A percentile compares a stretch with the other conserved stretches of the same genome.
phyloP scores from a whole-genome alignment of 2,888 invertebrate genomes.

The Geophilus truncorum region DNA sequence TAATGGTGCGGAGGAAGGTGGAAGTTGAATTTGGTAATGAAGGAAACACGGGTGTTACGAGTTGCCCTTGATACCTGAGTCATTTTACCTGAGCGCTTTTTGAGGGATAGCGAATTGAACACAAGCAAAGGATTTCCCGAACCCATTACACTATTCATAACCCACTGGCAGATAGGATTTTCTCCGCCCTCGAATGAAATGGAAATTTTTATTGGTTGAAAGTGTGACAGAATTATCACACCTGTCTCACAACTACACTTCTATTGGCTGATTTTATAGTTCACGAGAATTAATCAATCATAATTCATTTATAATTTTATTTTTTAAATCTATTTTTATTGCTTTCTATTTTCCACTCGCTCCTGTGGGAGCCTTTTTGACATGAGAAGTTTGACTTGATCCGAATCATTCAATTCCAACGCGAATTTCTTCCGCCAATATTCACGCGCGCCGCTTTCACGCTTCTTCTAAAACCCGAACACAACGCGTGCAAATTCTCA shows the following conservation, averaged over 20 bases:
- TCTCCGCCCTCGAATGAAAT: not conserved
- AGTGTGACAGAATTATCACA: not conserved
- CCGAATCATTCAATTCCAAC: slow-evolving; percentile 15
- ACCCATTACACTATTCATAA: not conserved
- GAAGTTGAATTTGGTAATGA: slow-evolving; percentile 2
- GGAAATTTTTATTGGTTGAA: not conserved
- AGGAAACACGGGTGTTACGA: not conserved
- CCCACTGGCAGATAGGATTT: not conserved
- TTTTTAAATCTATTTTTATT: not conserved
- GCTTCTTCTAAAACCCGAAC: not conserved
- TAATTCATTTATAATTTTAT: not conserved
- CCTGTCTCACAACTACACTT: not conserved
- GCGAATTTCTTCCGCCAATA: slow-evolving; percentile 20
- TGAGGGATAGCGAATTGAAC: not conserved
- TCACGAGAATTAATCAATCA: not conserved
- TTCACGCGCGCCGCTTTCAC: slow-evolving; percentile 16
- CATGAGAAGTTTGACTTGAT: not conserved
- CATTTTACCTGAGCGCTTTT: not conserved
- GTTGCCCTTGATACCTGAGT: not conserved
- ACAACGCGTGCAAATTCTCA: slow-evolving; percentile 11
- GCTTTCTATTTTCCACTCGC: not conserved
- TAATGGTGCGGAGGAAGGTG: not conserved
- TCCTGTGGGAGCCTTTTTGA: not conserved
- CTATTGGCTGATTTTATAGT: not conserved
- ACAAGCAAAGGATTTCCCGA: not conserved